Evolutionary conservation across 1,140 invertebrate genomes (phyloP).

Genomic region (Littorina saxatilis): DNA sequence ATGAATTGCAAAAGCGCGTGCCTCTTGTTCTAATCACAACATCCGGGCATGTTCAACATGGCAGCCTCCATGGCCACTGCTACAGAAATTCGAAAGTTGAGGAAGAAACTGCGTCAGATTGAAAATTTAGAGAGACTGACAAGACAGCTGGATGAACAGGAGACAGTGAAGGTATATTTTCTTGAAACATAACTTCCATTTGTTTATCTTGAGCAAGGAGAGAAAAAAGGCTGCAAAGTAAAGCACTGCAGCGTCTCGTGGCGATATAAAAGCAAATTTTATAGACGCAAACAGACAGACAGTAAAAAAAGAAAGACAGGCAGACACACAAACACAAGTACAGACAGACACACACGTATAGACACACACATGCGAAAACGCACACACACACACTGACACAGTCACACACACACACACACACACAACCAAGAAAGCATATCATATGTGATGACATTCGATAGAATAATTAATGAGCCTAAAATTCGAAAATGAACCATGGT

Average conservation of each 20-base stretch:
- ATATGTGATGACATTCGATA: no score
- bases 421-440: not conserved
- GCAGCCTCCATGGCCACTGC: slow-evolving; percentile 7
- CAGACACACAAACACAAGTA: no score
- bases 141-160: slow-evolving; percentile 27
- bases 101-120: slow-evolving; percentile 36
- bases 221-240: no score
- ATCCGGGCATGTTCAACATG: not conserved
- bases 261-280: no score
- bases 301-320: no score
- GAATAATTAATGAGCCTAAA: no score
- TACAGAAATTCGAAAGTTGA: slow-evolving; percentile 35
- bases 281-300: no score
- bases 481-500: no score
- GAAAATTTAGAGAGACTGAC: slow-evolving; percentile 40
- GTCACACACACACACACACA: no score
- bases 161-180: slow-evolving; percentile 3
- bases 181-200: not conserved
- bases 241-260: no score
- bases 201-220: not conserved
- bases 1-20: no score
- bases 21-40: no score
- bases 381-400: not conserved
- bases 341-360: not conserved
- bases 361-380: not conserved